Percentiles rank a stretch among this genome's conserved stretches.
phyloP scores from a whole-genome alignment of 2,888 invertebrate species.

The Dugesia japonica region DNA sequence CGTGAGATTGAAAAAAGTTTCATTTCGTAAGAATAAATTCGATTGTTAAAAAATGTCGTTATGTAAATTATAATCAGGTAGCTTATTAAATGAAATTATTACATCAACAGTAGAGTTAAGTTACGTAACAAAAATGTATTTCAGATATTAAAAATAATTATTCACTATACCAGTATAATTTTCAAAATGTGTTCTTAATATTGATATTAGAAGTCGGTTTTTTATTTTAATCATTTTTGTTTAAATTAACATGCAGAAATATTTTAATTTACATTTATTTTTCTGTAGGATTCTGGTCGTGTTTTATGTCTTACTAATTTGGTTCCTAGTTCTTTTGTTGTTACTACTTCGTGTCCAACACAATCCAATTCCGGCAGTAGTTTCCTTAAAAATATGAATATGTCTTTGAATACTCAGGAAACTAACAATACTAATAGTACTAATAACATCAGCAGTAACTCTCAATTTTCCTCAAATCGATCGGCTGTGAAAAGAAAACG shows the following conservation, averaged over 20 bases:
- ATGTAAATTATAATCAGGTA: too few species aligned
- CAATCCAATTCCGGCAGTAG: neutral
- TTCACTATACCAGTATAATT: too few species aligned
- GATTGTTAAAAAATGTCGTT: too few species aligned
- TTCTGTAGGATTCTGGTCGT: neutral
- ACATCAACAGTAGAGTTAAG: too few species aligned
- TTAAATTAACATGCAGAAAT: neutral
- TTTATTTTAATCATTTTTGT: neutral
- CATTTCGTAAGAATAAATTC: too few species aligned
- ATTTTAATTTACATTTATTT: neutral
- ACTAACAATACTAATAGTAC: neutral
- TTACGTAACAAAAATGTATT: too few species aligned
- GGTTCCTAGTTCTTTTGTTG: neutral
- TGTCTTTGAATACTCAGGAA: neutral
- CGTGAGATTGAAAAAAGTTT: too few species aligned
- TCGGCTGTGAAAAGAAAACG: conserved; percentile 1
- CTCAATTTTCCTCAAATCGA: neutral
- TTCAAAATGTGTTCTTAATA: too few species aligned
- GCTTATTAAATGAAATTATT: too few species aligned
- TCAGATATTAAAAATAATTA: too few species aligned
- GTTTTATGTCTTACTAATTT: neutral
- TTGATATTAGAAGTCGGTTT: neutral
- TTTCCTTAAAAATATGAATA: neutral
- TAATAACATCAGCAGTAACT: neutral
- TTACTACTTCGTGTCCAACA: neutral